phyloP scores from a whole-genome alignment of 2,113 vertebrate species.

The Psilopsiagon aymara region DNA sequence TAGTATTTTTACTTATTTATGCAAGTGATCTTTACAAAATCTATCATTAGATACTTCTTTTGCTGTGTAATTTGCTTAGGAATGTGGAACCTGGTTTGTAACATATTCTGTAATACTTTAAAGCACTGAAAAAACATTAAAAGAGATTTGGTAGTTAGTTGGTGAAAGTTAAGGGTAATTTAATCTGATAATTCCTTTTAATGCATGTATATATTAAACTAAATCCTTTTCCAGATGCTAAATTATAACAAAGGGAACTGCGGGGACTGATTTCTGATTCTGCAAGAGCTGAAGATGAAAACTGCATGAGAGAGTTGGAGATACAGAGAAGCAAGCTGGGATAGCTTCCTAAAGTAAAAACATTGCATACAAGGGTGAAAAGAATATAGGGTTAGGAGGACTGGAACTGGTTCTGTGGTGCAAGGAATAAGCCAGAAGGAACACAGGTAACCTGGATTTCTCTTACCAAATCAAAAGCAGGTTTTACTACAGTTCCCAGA shows the following conservation, averaged over 20 bases:
- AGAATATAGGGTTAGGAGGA: background rate
- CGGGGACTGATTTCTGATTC: constrained; percentile 18
- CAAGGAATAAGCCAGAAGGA: background rate
- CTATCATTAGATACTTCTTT: background rate
- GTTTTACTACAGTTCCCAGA: background rate
- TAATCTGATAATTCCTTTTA: background rate
- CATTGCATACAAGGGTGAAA: background rate
- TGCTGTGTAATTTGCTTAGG: background rate
- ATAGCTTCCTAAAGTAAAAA: background rate
- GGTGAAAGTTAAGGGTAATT: background rate
- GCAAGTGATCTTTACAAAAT: background rate
- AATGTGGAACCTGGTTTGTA: background rate
- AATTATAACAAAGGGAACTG: background rate
- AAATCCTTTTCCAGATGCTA: constrained; percentile 18
- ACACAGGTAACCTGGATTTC: background rate
- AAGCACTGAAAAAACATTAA: background rate
- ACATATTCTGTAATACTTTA: background rate
- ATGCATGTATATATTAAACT: background rate
- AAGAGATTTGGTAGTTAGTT: background rate
- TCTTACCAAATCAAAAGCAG: background rate
- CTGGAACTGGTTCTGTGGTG: background rate
- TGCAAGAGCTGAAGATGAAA: background rate
- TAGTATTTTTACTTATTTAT: background rate
- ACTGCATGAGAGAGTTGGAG: background rate
- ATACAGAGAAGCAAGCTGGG: background rate